A percentile compares a stretch with the other conserved stretches of the same genome.
Conservation (phyloP, 1,140 invertebrate species). For the Lucilia sericata region DNA sequence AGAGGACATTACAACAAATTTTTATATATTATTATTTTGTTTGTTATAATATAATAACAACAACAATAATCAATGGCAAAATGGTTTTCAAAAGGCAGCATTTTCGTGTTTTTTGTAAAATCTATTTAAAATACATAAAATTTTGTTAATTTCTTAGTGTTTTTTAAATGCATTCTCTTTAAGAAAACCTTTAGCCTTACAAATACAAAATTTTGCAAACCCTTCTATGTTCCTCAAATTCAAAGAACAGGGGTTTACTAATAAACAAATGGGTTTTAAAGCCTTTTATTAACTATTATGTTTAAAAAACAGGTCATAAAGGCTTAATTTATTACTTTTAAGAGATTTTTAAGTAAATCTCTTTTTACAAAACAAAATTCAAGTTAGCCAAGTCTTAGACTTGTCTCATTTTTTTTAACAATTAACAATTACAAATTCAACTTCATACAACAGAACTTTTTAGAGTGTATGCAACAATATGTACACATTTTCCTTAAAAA, state of each 20-base stretch:
- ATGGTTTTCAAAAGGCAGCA: slow-evolving; percentile 23
- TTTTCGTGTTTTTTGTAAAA: slow-evolving; percentile 5
- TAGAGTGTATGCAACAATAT: not conserved
- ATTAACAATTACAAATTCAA: slow-evolving; percentile 25
- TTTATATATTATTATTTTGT: not conserved
- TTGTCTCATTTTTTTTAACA: not conserved
- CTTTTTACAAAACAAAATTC: too few relatives aligned
- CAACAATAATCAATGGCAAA: not conserved
- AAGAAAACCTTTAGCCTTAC: slow-evolving; percentile 21
- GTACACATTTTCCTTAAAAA: slow-evolving; percentile 7
- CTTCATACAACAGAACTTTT: not conserved
- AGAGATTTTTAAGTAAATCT: too few relatives aligned
- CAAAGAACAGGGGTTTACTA: not conserved
- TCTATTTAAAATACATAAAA: slow-evolving; percentile 9
- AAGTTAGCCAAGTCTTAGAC: too few relatives aligned
- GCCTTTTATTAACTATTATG: not conserved
- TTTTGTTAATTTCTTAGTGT: not conserved
- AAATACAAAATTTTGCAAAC: slow-evolving; percentile 1
- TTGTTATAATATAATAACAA: not conserved
- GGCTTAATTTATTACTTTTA: too few relatives aligned
- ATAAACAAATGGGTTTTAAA: not conserved
- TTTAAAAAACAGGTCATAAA: not conserved
- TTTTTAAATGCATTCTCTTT: slow-evolving; percentile 10
- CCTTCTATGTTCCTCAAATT: not conserved
- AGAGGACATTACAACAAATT: slow-evolving; percentile 33